Percentiles rank a stretch among this genome's conserved stretches.
Evolutionary conservation across 2,888 invertebrate species (phyloP).

Genomic region (Alloscopus bannaensis): DNA sequence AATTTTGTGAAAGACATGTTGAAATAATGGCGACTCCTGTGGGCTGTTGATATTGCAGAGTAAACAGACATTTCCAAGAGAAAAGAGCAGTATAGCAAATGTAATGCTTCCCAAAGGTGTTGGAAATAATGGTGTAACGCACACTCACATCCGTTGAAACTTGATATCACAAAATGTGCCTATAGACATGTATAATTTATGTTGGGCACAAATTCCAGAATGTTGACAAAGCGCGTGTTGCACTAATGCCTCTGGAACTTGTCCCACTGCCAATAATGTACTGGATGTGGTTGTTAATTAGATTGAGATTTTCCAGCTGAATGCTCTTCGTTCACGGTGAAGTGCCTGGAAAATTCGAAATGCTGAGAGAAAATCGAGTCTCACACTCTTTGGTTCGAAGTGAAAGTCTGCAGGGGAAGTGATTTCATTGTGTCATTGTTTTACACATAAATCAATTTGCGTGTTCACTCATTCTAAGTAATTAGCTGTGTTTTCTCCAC

Average conservation of each 20-base stretch:
- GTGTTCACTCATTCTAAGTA: slow-evolving; percentile 30
- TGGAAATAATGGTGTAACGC: slow-evolving; percentile 23
- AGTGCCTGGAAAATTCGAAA: neutral
- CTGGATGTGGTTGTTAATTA: slow-evolving; percentile 38
- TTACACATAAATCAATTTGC: slow-evolving; percentile 26
- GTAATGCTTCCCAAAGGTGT: slow-evolving; percentile 48
- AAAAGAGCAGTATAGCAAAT: too few species aligned
- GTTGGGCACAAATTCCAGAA: slow-evolving; percentile 17
- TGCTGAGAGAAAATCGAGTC: neutral
- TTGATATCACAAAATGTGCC: too few species aligned
- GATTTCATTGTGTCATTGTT: slow-evolving; percentile 7
- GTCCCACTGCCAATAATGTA: slow-evolving; percentile 33
- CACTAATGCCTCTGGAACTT: slow-evolving; percentile 35
- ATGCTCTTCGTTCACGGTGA: slow-evolving; percentile 16
- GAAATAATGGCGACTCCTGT: too few species aligned
- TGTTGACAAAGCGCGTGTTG: slow-evolving; percentile 49
- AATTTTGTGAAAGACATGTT: too few species aligned
- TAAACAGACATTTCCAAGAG: too few species aligned
- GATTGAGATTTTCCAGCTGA: slow-evolving; percentile 43
- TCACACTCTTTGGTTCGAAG: neutral
- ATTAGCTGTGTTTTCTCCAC: slow-evolving; percentile 34
- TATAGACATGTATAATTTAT: slow-evolving; percentile 36
- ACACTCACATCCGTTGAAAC: neutral
- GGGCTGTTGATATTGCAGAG: too few species aligned
- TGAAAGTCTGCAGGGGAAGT: neutral